Base-by-base conservation (phyloP, 2,888 invertebrate species). In the Plagiodera versicolora region DNA sequence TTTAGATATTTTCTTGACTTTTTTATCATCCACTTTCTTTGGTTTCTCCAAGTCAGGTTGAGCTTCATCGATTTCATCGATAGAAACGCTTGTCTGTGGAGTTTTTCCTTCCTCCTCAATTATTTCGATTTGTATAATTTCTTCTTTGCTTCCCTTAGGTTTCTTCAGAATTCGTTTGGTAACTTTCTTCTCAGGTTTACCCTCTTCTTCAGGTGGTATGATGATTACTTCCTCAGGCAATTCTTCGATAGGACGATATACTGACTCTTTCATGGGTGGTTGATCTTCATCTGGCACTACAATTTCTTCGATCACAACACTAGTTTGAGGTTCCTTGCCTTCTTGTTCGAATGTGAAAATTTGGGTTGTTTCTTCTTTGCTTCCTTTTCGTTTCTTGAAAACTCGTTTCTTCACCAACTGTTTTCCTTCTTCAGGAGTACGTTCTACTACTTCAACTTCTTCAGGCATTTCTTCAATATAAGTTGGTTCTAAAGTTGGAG, bases 21-120 rank as follows among this genome's bases (percentile, higher is more conserved):
- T 44, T 32, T 17, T 44, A 8, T 44, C 44, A 20, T 16, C 8
- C 16, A 24, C 73, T 73, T 53, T 68, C 72, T 52, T 70, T 61
- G 19, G 57, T 63, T 48, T 65, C 60, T 56, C 51, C 6, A n/a
- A 55, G 19, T 50, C 51, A 46, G 71, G 62, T 45, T 28, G 30
- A 46, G 39, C 51, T 32, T 53, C 52, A 14, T 63, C 56, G 46
- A 58, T 47, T 65, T 73, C 72, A 57, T 72, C 67, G 56, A 77
- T 77, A 46, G 80, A 71, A 66, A 82, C 77, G 16, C 80, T 69
- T 53, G 79, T 75, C 71, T 81, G 71, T 67, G 83, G 76, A 74
- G 79, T 70, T 71, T 78, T 81, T 49, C 82, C 81, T 63, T 81
- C 81, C 67, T 82, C 82, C 67, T 82, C 80, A 39, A 80, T 74